Evolutionary conservation across 2,797 vertebrate genomes (phyloP).

Genomic region (Labroides dimidiatus): DNA sequence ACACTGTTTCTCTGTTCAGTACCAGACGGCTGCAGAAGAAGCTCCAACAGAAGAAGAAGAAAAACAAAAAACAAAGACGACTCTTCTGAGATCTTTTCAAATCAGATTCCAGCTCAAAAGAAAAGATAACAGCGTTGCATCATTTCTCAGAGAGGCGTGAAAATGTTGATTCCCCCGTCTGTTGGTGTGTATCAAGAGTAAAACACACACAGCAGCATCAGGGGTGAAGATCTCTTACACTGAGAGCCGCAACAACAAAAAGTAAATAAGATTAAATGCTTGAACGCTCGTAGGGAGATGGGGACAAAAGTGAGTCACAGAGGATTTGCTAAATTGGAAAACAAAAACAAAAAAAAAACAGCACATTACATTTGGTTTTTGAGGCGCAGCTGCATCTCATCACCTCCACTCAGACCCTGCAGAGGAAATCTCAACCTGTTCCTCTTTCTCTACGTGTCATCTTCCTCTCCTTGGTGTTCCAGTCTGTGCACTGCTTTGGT

Average conservation of each 20-base stretch:
- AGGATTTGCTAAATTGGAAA: slow-evolving; percentile 15
- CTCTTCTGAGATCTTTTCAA: slow-evolving; percentile 42
- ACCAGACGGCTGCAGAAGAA: slow-evolving; percentile 42
- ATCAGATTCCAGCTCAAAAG: slow-evolving; percentile 44
- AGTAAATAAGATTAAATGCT: slow-evolving; percentile 34
- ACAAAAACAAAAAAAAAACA: slow-evolving; percentile 3
- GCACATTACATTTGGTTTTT: slow-evolving; percentile 20
- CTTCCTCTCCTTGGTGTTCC: slow-evolving; percentile 13
- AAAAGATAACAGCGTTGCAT: slow-evolving; percentile 26
- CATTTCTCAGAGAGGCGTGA: slow-evolving; percentile 31
- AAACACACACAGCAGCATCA: not conserved
- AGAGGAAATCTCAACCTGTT: slow-evolving; percentile 22
- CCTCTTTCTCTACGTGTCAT: slow-evolving; percentile 39
- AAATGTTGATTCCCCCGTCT: slow-evolving; percentile 5
- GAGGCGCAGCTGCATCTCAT: slow-evolving; percentile 45
- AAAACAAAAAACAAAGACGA: slow-evolving; percentile 21
- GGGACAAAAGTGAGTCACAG: not conserved
- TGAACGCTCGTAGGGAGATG: slow-evolving; percentile 11
- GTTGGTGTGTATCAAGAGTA: slow-evolving; percentile 8
- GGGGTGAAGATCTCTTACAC: slow-evolving; percentile 18
- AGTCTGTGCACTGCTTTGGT: slow-evolving; percentile 20
- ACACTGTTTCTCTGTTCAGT: slow-evolving; percentile 22
- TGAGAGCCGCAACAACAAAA: slow-evolving; percentile 21
- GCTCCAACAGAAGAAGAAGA: slow-evolving; percentile 8
- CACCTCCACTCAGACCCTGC: slow-evolving; percentile 17